These are phyloP conservation scores for Gopherus flavomarginatus DNA, from an alignment of 2,113 vertebrate species.

Conservation along the genomic window DNA sequence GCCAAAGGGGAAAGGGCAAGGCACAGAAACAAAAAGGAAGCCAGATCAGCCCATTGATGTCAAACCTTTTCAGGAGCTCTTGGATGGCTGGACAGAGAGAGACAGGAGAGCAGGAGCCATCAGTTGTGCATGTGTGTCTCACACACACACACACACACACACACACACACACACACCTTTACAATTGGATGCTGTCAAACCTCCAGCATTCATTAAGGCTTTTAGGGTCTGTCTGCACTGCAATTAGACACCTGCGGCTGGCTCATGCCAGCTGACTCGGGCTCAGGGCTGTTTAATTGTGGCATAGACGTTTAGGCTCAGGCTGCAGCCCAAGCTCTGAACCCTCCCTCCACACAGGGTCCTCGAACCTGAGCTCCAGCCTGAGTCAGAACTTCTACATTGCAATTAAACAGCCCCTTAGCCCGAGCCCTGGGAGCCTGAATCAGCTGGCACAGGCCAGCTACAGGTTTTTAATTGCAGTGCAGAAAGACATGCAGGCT, in stretches of 20 bases:
- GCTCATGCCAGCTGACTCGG: neutral
- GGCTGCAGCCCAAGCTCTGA: neutral
- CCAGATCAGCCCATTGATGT: conserved; percentile 57
- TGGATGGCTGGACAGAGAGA: conserved; percentile 16
- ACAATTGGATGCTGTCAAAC: neutral
- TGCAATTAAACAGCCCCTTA: neutral
- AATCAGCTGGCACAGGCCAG: neutral
- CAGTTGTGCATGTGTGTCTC: neutral
- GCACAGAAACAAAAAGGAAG: conserved; percentile 35
- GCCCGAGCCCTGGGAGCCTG: neutral
- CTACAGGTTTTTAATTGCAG: neutral
- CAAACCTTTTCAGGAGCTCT: conserved; percentile 47
- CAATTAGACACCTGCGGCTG: neutral
- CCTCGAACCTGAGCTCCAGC: neutral
- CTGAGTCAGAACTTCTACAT: neutral
- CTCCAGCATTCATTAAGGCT: neutral
- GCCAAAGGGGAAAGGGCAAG: conserved; percentile 70
- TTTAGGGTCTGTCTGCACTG: neutral
- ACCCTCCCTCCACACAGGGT: neutral
- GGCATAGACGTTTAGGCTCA: neutral
- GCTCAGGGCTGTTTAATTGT: neutral
- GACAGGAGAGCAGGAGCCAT: neutral
- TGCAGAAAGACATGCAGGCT: neutral
- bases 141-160: accelerated
- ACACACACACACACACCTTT: accelerated